Base-by-base conservation (phyloP, 2,113 vertebrate genomes). In the Cheilinus undulatus region DNA sequence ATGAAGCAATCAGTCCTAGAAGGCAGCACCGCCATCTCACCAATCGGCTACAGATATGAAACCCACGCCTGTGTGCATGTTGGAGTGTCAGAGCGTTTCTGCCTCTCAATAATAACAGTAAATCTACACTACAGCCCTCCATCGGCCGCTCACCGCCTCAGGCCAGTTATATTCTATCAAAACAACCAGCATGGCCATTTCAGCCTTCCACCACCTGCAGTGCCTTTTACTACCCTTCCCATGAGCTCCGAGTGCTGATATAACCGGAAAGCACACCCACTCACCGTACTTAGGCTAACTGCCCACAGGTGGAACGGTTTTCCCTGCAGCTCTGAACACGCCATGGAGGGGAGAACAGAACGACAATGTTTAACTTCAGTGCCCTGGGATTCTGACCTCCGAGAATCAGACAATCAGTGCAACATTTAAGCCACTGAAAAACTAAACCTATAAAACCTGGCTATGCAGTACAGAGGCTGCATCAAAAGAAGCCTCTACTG, bases 91-190 rank as follows among this genome's bases (percentile, higher is more conserved):
- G 60, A 69, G 36, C 17, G 5, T 53, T 40, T 36, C 76, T 53
- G 40, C 58, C 42, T 82, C 53, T 80, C 73, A 73, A 68, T 86
- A 83, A 83, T 75, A 78, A 75, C 76, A 48, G 40, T 63, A 63
- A 60, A 76, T 84, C 69, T 82, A 75, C 54, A 53, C 78, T 26
- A 38, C 40, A 73, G 66, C 50, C 49, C 38, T 71, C 32, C 15
- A 42, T 80, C 69, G 26, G 50, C 28, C 40, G 56, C 81, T 62
- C 14, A n/a, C 52, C 56, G 73, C 85, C 79, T 69, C 24, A 28
- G 84, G 73, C 67, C 19, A 32, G 61, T 86, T 64, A 76, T 74
- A 69, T 85, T 81, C 57, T 80, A 85, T 89, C 67, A 71, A 76
- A 86, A 73, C 59, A 73, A 32, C 49, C 42, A 48, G 50, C 27